Conservation (phyloP, 1,140 invertebrate species). For the Meloidogyne hapla region DNA sequence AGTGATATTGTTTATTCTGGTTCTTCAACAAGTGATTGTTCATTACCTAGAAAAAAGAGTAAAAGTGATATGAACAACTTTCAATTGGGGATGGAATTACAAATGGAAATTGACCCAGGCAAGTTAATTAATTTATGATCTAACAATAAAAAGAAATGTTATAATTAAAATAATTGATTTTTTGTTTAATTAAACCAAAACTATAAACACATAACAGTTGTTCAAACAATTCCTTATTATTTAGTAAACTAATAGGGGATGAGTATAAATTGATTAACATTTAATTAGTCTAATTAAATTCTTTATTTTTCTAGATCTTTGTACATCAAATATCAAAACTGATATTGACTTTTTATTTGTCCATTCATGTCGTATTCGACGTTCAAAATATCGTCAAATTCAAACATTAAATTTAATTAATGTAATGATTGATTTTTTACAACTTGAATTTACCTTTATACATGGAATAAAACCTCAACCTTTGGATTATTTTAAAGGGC, state of each 20-base stretch:
- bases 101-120: neutral
- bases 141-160: too few species aligned
- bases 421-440: neutral
- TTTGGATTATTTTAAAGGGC: constrained; percentile 6
- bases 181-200: too few species aligned
- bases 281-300: neutral
- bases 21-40: neutral
- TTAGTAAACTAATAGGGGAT: too few species aligned
- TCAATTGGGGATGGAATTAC: constrained; percentile 1
- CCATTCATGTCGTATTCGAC: neutral
- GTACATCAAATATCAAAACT: neutral
- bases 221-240: too few species aligned
- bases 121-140: too few species aligned
- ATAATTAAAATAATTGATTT: too few species aligned
- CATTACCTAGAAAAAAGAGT: neutral
- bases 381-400: neutral
- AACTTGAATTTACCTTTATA: neutral
- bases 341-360: neutral
- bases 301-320: neutral
- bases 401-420: neutral
- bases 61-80: neutral
- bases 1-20: too few species aligned
- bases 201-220: too few species aligned
- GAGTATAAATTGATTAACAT: too few species aligned
- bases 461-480: neutral